Percentiles rank a stretch among this genome's conserved stretches.
phyloP scores from a whole-genome alignment of 2,113 vertebrate species.

The Panthera tigris region DNA sequence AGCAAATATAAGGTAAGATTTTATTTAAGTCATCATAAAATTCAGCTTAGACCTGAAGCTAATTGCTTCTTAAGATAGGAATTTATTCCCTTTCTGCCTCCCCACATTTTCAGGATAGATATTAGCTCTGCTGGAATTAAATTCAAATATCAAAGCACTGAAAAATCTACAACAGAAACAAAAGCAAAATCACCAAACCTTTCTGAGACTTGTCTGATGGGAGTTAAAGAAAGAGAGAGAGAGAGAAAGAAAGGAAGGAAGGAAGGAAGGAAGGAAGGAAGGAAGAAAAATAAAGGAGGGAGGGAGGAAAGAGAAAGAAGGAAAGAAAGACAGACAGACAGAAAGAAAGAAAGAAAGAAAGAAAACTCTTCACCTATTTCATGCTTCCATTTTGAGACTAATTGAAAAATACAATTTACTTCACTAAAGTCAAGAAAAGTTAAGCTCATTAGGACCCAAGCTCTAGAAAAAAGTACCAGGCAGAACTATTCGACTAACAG shows the following conservation, averaged over 20 bases:
- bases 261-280: no score
- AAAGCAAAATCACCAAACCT: neutral
- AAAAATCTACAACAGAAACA: conserved; percentile 14
- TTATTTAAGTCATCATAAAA: neutral
- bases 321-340: accelerated
- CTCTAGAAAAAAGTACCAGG: neutral
- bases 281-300: no score
- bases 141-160: neutral
- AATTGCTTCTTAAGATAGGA: conserved; percentile 31
- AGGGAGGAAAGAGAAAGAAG: no score
- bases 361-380: neutral
- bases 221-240: neutral
- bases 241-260: neutral
- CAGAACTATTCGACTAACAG: neutral
- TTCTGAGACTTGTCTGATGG: neutral
- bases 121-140: conserved; percentile 13
- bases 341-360: no score
- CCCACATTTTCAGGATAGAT: neutral
- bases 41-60: conserved; percentile 27
- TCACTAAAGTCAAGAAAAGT: neutral
- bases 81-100: neutral
- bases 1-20: conserved; percentile 2
- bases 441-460: neutral
- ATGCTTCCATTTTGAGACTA: conserved; percentile 20
- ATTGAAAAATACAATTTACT: conserved; percentile 39